These are phyloP conservation scores for Ellobius talpinus DNA, from an alignment of 2,113 vertebrate genomes.

Conservation along the genomic window DNA sequence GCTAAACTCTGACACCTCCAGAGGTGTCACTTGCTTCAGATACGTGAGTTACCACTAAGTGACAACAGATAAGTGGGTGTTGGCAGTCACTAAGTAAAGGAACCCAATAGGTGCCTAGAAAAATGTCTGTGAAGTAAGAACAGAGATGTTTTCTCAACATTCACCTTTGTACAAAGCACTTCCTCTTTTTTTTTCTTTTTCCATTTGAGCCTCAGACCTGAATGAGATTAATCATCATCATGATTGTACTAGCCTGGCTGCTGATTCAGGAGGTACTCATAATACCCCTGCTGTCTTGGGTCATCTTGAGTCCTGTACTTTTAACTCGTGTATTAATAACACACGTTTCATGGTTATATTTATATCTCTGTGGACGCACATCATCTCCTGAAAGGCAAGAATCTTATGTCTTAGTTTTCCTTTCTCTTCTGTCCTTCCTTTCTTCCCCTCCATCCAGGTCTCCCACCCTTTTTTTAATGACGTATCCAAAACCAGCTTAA, in stretches of 20 bases:
- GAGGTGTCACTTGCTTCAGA: background rate
- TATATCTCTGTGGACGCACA: background rate
- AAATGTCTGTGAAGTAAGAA: slow-evolving; percentile 35
- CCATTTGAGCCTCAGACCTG: background rate
- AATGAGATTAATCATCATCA: background rate
- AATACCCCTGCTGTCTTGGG: background rate
- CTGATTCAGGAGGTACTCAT: background rate
- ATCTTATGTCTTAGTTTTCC: background rate
- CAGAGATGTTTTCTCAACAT: background rate
- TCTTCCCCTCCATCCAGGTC: background rate
- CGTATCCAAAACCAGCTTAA: background rate
- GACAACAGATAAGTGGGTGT: background rate
- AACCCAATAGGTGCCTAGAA: slow-evolving; percentile 1
- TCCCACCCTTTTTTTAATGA: background rate
- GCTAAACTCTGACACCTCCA: background rate
- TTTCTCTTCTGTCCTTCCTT: background rate
- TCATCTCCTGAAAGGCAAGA: background rate
- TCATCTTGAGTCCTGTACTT: slow-evolving; percentile 12
- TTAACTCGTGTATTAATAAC: background rate
- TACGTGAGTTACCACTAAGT: slow-evolving; percentile 2
- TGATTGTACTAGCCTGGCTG: background rate
- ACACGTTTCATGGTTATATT: background rate
- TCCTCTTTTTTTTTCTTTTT: background rate
- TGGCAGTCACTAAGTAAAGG: background rate
- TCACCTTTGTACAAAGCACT: background rate